Conservation (phyloP, 2,113 vertebrate genomes). For the Brachirus orientalis region DNA sequence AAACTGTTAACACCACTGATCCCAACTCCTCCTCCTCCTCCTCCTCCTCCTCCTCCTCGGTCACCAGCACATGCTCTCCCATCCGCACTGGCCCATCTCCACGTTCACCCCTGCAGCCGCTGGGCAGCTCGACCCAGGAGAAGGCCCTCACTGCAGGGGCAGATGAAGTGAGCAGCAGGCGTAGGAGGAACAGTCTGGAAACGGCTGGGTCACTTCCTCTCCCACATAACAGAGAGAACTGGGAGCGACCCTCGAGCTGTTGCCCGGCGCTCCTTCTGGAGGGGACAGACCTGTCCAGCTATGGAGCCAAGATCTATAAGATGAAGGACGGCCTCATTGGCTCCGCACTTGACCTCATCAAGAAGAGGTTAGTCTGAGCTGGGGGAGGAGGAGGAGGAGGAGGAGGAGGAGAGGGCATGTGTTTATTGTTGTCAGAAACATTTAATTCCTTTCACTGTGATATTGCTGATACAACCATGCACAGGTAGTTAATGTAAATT, state of each 20-base stretch:
- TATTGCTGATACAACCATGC: no score
- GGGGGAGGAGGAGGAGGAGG: neutral
- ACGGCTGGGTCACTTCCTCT: constrained; percentile 68
- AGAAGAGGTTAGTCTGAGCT: constrained; percentile 86
- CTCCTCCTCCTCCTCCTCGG: neutral
- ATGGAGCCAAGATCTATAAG: constrained; percentile 90
- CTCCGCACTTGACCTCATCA: constrained; percentile 90
- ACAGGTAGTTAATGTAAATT: no score
- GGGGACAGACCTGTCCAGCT: constrained; percentile 87
- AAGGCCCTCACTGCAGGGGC: neutral
- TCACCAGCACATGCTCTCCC: constrained; percentile 42
- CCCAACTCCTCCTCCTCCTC: constrained; percentile 13
- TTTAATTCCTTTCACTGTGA: no score
- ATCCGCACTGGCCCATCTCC: constrained; percentile 84
- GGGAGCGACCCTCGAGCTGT: constrained; percentile 86
- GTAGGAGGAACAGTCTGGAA: constrained; percentile 70
- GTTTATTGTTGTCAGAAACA: neutral
- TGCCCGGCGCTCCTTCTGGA: constrained; percentile 89
- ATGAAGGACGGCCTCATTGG: constrained; percentile 91
- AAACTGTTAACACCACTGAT: neutral
- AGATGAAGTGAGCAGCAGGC: constrained; percentile 22
- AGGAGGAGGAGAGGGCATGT: neutral
- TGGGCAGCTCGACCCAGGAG: constrained; percentile 51
- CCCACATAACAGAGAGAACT: constrained; percentile 71
- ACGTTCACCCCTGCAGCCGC: constrained; percentile 81